Evolutionary conservation across 2,797 vertebrate species (phyloP).

Genomic region (Dipus sagitta): DNA sequence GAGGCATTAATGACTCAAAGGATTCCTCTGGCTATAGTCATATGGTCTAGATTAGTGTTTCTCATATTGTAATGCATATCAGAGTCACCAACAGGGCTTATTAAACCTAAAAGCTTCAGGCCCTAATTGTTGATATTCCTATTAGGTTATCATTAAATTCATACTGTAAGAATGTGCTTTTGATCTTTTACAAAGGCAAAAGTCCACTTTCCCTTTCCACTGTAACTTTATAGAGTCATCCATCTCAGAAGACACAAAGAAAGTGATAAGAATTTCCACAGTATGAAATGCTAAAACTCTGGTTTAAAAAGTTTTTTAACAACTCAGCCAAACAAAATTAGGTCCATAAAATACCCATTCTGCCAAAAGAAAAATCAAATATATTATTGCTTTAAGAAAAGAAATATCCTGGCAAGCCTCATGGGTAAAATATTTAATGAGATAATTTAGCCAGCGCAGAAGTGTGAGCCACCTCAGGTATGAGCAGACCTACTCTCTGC

Average conservation of each 20-base stretch:
- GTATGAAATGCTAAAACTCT: neutral
- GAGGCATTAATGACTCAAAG: neutral
- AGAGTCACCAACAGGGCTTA: neutral
- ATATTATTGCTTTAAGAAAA: slow-evolving; percentile 27
- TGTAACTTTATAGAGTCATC: neutral
- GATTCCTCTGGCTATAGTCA: neutral
- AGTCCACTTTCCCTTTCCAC: neutral
- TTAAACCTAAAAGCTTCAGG: neutral
- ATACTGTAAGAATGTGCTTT: neutral
- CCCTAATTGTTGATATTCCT: neutral
- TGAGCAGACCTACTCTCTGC: neutral
- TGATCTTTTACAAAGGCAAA: neutral
- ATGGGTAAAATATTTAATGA: slow-evolving; percentile 29
- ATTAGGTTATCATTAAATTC: neutral
- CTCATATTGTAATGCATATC: neutral
- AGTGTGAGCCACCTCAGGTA: neutral
- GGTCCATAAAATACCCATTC: slow-evolving; percentile 6
- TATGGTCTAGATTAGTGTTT: neutral
- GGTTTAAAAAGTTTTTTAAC: neutral
- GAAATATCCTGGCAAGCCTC: slow-evolving; percentile 3
- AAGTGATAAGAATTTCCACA: neutral
- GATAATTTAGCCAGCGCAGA: neutral
- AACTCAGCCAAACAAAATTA: slow-evolving; percentile 50
- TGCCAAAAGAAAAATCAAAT: slow-evolving; percentile 28
- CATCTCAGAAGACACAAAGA: neutral